phyloP scores from a whole-genome alignment of 2,888 invertebrate species.

The Agriopis aurantiaria region DNA sequence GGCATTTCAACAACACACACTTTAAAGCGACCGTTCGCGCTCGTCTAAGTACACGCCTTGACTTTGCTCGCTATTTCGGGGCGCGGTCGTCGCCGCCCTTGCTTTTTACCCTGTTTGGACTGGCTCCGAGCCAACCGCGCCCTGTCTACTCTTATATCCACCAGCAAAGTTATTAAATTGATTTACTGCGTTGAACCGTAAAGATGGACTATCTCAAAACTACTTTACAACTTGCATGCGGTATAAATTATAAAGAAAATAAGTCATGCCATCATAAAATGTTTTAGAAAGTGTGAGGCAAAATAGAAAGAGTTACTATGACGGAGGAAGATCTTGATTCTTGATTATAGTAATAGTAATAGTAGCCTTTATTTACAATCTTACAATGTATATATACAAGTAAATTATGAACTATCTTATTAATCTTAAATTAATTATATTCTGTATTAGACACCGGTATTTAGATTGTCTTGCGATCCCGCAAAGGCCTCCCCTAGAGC shows the following conservation, averaged over 20 bases:
- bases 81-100: constrained; percentile 78
- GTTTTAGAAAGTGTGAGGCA: constrained; percentile 38
- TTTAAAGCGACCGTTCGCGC: constrained; percentile 55
- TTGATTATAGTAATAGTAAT: too few species aligned
- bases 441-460: too few species aligned
- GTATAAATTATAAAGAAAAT: constrained; percentile 28
- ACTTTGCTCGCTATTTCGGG: constrained; percentile 84
- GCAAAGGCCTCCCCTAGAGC: too few species aligned
- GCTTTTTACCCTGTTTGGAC: constrained; percentile 84
- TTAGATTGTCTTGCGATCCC: too few species aligned
- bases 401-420: too few species aligned
- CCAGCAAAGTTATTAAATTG: constrained; percentile 62
- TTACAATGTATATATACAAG: too few species aligned
- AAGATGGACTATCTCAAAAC: constrained; percentile 32
- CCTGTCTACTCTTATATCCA: constrained; percentile 66
- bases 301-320: constrained; percentile 25
- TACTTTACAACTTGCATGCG: constrained; percentile 25
- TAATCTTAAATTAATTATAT: too few species aligned
- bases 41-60: constrained; percentile 76
- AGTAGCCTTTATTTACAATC: too few species aligned
- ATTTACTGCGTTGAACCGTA: constrained; percentile 49
- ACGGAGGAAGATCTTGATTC: constrained; percentile 30
- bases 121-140: constrained; percentile 79
- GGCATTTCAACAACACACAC: constrained; percentile 40
- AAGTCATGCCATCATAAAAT: constrained; percentile 12